These are phyloP conservation scores for Pachycephus smyrnensis DNA, from an alignment of 2,888 invertebrate species.

Conservation along the genomic window DNA sequence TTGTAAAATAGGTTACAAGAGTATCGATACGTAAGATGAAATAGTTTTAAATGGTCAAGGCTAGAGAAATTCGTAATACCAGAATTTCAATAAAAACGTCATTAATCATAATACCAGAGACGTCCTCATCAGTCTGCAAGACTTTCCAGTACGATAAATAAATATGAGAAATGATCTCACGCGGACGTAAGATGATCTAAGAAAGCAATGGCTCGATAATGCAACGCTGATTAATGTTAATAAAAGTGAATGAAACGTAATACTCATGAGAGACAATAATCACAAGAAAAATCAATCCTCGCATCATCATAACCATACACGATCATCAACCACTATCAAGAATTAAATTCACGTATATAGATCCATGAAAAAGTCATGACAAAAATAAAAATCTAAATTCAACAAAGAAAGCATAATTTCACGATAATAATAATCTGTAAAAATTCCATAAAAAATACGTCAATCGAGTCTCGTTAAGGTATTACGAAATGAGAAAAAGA, in stretches of 20 bases:
- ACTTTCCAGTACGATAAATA: not conserved
- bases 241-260: not conserved
- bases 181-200: not conserved
- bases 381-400: not conserved
- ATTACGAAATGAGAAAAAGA: not conserved
- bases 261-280: not conserved
- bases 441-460: not conserved
- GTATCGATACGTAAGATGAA: no score
- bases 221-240: not conserved
- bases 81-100: not conserved
- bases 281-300: no score
- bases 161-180: not conserved
- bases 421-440: not conserved
- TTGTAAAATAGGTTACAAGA: not conserved
- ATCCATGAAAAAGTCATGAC: not conserved
- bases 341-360: not conserved
- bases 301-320: not conserved
- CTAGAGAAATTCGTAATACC: not conserved
- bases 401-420: not conserved
- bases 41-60: no score
- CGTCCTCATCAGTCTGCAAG: not conserved
- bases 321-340: not conserved
- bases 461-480: not conserved
- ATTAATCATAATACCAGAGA: not conserved
- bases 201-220: not conserved